Conservation (phyloP, 2,888 invertebrate genomes). For the Drosophila vallismaia region DNA sequence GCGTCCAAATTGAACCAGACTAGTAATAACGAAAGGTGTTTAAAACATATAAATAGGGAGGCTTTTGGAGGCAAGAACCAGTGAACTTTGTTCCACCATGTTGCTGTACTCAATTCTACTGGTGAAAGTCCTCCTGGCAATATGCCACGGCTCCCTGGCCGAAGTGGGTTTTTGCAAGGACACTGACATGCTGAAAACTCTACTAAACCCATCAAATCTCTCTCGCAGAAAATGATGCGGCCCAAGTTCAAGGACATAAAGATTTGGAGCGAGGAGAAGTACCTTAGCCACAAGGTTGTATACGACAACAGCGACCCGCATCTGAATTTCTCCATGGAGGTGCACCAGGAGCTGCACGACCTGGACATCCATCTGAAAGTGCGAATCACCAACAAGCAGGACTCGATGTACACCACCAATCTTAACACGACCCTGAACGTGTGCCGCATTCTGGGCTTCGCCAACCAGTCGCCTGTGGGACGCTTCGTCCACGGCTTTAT, state of each 20-base stretch:
- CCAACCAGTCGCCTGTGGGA: constrained; percentile 76
- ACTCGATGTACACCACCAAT: constrained; percentile 66
- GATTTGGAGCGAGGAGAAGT: constrained; percentile 80
- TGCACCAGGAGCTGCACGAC: constrained; percentile 72
- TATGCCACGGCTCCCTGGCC: constrained; percentile 50
- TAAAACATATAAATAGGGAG: constrained; percentile 52
- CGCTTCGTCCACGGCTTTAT: constrained; percentile 69
- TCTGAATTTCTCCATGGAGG: constrained; percentile 77
- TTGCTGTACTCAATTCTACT: constrained; percentile 40
- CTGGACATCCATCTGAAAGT: constrained; percentile 74
- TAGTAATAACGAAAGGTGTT: no score
- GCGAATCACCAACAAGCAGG: constrained; percentile 68
- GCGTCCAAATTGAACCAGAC: constrained; percentile 20
- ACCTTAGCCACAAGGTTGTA: constrained; percentile 70
- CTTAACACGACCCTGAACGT: constrained; percentile 78
- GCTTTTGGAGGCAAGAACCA: constrained; percentile 11
- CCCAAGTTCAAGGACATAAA: constrained; percentile 79
- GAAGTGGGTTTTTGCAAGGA: constrained; percentile 56
- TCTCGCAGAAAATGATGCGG: constrained; percentile 79
- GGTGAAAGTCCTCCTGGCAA: constrained; percentile 55
- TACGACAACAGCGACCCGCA: constrained; percentile 79
- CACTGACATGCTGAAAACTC: neutral
- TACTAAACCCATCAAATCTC: neutral
- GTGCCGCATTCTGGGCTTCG: constrained; percentile 74
- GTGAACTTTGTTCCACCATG: constrained; percentile 47